Percentiles rank a stretch among this genome's conserved stretches.
Evolutionary conservation across 2,113 vertebrate genomes (phyloP).

Genomic region (Potamarius usumacintae): DNA sequence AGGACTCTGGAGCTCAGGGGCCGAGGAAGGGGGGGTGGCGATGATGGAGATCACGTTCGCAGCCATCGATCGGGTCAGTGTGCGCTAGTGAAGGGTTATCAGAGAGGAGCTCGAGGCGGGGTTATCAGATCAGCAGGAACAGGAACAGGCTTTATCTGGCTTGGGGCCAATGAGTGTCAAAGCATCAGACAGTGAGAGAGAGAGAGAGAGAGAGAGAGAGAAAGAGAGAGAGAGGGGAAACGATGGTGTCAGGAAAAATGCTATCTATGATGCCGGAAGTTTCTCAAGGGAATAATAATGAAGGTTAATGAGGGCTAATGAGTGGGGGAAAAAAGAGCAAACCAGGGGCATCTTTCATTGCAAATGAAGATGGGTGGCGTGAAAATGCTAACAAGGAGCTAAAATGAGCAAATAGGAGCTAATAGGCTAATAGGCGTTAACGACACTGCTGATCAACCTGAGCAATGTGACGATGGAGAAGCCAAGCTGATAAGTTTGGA

Average conservation of each 20-base stretch:
- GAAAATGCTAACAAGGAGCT: neutral
- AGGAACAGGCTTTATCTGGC: constrained; percentile 53
- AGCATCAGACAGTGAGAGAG: neutral
- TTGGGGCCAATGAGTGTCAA: constrained; percentile 53
- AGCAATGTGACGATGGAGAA: neutral
- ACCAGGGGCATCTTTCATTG: neutral
- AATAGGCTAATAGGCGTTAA: neutral
- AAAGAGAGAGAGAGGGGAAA: constrained; percentile 23
- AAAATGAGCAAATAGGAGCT: neutral
- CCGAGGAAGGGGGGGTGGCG: constrained; percentile 72
- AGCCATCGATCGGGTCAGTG: constrained; percentile 79
- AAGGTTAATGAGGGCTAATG: constrained; percentile 30
- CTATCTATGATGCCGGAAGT: neutral
- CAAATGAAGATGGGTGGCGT: neutral
- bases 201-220: neutral
- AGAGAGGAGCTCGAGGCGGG: constrained; percentile 45
- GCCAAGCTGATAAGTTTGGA: too few relatives aligned
- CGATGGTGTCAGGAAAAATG: constrained; percentile 34
- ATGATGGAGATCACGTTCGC: constrained; percentile 87
- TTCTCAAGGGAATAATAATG: constrained; percentile 26
- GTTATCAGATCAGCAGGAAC: constrained; percentile 56
- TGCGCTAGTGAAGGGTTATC: constrained; percentile 49
- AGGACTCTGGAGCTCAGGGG: constrained; percentile 76
- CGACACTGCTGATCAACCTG: neutral
- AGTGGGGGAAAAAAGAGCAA: neutral